phyloP scores from a whole-genome alignment of 2,797 vertebrate species.

The Myoxocephalus aenaeus region DNA sequence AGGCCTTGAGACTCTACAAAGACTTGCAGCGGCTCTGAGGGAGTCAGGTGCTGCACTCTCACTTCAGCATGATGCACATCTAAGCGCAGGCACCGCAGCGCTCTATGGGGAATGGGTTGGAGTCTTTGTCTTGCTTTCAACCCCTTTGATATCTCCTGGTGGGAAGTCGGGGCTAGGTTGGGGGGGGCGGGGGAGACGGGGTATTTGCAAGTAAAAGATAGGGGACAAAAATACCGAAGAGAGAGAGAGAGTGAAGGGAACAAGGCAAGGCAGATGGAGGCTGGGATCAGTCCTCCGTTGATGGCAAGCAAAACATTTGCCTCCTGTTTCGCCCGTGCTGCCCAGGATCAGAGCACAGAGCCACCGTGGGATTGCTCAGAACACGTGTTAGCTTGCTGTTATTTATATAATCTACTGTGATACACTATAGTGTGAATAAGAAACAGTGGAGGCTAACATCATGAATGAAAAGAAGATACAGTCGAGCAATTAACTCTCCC shows the following conservation, averaged over 20 bases:
- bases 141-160: slow-evolving; percentile 70
- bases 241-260: slow-evolving; percentile 18
- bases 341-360: slow-evolving; percentile 33
- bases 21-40: slow-evolving; percentile 58
- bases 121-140: slow-evolving; percentile 75
- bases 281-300: slow-evolving; percentile 29
- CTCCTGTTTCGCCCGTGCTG: slow-evolving; percentile 32
- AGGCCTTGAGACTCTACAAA: slow-evolving; percentile 61
- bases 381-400: slow-evolving; percentile 45
- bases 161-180: slow-evolving; percentile 28
- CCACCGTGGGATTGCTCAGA: slow-evolving; percentile 31
- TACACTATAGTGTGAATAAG: slow-evolving; percentile 27
- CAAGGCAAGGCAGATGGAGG: slow-evolving; percentile 19
- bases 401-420: slow-evolving; percentile 52
- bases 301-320: slow-evolving; percentile 36
- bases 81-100: slow-evolving; percentile 33
- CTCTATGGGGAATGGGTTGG: slow-evolving; percentile 58
- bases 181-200: not conserved
- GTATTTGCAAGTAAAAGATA: slow-evolving; percentile 40
- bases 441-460: slow-evolving; percentile 24
- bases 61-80: slow-evolving; percentile 60
- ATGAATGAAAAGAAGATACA: slow-evolving; percentile 30
- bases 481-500: slow-evolving; percentile 20
- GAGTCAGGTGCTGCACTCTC: slow-evolving; percentile 68
- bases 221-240: slow-evolving; percentile 10